These are phyloP conservation scores for Melanostoma mellinum DNA, from an alignment of 2,888 invertebrate species.

Conservation along the genomic window DNA sequence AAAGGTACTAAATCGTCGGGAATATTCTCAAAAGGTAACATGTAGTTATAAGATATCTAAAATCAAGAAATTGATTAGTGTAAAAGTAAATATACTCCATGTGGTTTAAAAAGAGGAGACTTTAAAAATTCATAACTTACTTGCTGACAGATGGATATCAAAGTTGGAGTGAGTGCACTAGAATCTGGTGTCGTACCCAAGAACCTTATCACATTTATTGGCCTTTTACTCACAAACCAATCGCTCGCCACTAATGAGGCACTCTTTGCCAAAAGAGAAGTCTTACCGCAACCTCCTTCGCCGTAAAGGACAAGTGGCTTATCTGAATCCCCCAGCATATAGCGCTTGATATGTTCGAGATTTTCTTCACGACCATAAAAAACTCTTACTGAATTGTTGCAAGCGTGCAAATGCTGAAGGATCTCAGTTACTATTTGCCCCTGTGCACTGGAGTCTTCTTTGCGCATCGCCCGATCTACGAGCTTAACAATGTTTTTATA, in stretches of 20 bases:
- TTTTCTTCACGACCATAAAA: conserved; percentile 96
- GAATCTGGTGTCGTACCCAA: conserved; percentile 98
- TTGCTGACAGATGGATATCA: conserved; percentile 97
- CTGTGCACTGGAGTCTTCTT: conserved; percentile 96
- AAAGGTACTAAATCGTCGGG: conserved; percentile 98
- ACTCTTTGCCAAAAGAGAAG: conserved; percentile 95
- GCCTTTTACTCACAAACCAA: conserved; percentile 89
- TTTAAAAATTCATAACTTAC: conserved; percentile 81
- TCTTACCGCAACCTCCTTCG: conserved; percentile 98
- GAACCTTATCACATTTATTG: conserved; percentile 94
- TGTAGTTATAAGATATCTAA: conserved; percentile 95
- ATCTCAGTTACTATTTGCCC: conserved; percentile 97
- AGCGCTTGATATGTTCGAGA: conserved; percentile 89
- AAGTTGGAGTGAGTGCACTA: conserved; percentile 95
- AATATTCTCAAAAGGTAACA: conserved; percentile 94
- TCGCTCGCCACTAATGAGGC: conserved; percentile 90
- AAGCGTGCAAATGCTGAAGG: conserved; percentile 96
- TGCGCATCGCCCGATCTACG: conserved; percentile 96
- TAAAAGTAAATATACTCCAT: background rate
- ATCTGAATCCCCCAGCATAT: conserved; percentile 92
- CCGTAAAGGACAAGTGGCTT: conserved; percentile 96
- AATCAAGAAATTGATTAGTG: conserved; percentile 75
- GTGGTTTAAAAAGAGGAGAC: background rate
- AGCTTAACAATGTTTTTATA: conserved; percentile 95
- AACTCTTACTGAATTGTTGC: conserved; percentile 95